Evolutionary conservation across 2,888 invertebrate species (phyloP), one percentile per base, ranked within the genome.

Genomic region (Cantharis lateralis): DNA sequence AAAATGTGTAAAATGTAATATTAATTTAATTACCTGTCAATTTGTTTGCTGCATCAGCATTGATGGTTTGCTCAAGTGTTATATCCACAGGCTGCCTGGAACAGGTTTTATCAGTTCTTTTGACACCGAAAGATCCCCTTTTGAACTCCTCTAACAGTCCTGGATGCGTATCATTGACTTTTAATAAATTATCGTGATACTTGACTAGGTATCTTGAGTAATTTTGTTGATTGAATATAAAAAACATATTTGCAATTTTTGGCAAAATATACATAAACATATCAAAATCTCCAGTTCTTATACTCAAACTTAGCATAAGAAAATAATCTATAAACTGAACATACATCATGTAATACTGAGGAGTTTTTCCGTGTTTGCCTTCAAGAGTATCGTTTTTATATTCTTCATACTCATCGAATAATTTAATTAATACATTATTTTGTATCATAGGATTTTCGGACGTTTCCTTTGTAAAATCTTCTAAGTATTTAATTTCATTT

Each of bases 21-120:
- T n/a, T n/a, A n/a, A n/a, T n/a, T n/a, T n/a, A n/a, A n/a, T n/a
- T 18, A 18, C 18, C 18, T 2, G 18, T 18, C 18, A 18, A 18
- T 18, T 18, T 18, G 18, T 18, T 18, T 18, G 18, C 18, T 2
- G 18, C 18, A 18, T 18, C 18, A 18, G 18, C 18, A 3, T 18
- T 18, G 1, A 18, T 18, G 1, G 18, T 18, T 3, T 18, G 18
- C 18, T 18, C 18, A 3, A 18, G 18, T 2, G 18, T 18, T 3
- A 18, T 1, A 18, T 18, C 18, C 2, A 18, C 3, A 2, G 86
- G 84, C 24, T 80, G 75, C 77, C 82, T 80, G 3, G 86, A 86
- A 80, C 86, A 87, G 15, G 83, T 71, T 73, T 86, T 86, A 20
- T 70, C 63, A 10, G 86, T 87, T 76, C 86, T 76, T 82, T 81